A percentile compares a stretch with the other conserved stretches of the same genome.
phyloP scores from a whole-genome alignment of 2,888 invertebrate genomes.

The Apamea anceps region DNA sequence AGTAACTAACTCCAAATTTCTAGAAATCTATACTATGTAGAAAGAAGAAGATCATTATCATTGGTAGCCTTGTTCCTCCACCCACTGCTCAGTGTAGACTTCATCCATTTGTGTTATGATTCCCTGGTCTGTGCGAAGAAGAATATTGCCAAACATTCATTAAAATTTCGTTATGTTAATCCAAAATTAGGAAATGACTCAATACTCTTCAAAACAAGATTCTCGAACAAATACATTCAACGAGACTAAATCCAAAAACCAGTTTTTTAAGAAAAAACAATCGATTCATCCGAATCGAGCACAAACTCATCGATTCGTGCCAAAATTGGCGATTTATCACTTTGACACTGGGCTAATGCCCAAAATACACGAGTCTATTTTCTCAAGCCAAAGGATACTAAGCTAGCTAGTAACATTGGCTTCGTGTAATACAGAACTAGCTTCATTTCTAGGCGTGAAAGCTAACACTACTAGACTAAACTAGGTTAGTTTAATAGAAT shows the following conservation, averaged over 20 bases:
- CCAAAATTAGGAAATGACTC: slow-evolving; percentile 40
- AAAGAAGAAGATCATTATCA: too few species aligned
- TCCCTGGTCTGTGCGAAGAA: background rate
- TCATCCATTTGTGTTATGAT: background rate
- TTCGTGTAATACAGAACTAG: background rate
- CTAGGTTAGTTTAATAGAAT: background rate
- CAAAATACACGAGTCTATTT: background rate
- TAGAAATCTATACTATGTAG: background rate
- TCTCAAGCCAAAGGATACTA: background rate
- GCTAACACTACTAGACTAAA: background rate
- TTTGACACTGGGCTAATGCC: background rate
- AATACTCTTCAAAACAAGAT: slow-evolving; percentile 34
- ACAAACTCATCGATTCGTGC: slow-evolving; percentile 20
- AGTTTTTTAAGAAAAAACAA: slow-evolving; percentile 26
- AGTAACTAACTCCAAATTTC: background rate
- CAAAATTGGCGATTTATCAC: slow-evolving; percentile 1
- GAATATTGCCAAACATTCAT: background rate
- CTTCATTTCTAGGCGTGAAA: background rate
- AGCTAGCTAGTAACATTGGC: background rate
- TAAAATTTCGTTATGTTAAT: slow-evolving; percentile 12
- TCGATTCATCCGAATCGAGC: background rate
- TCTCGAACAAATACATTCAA: slow-evolving; percentile 22
- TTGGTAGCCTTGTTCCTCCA: background rate
- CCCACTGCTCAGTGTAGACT: background rate
- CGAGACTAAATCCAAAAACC: slow-evolving; percentile 56